A percentile compares a stretch with the other conserved stretches of the same genome.
Evolutionary conservation across 2,113 vertebrate species (phyloP).

Genomic region (Clupea harengus): DNA sequence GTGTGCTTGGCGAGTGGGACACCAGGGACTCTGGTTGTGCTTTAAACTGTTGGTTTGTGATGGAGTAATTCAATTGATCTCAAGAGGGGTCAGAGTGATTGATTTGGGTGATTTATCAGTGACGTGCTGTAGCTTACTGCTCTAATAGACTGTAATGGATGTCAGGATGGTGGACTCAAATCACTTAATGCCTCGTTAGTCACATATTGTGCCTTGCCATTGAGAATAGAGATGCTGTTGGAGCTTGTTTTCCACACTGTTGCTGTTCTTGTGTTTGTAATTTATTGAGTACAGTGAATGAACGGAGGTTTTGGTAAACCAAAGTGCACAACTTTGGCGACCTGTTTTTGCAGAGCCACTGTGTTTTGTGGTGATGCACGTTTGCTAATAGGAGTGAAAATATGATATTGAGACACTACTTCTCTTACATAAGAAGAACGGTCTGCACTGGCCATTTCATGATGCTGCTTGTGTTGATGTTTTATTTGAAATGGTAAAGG

Average conservation of each 20-base stretch:
- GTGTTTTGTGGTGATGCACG: not conserved
- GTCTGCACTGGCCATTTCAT: not conserved
- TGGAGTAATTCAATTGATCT: not conserved
- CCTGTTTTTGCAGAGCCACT: not conserved
- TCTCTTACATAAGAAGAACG: not conserved
- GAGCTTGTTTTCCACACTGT: not conserved
- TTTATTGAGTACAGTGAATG: not conserved
- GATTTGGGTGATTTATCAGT: conserved; percentile 3
- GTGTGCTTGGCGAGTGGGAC: not conserved
- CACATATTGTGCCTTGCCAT: too few relatives aligned
- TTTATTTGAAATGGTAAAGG: not conserved
- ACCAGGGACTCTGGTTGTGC: not conserved
- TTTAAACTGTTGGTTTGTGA: not conserved
- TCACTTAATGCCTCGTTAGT: too few relatives aligned
- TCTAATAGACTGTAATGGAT: not conserved
- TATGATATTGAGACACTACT: not conserved
- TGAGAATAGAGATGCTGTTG: too few relatives aligned
- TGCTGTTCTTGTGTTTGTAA: not conserved
- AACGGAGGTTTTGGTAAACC: not conserved
- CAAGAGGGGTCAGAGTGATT: not conserved
- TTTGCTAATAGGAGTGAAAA: not conserved
- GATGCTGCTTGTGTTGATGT: not conserved
- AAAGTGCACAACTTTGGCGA: not conserved
- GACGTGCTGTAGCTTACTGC: not conserved
- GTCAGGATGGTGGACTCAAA: not conserved